phyloP scores from a whole-genome alignment of 2,797 vertebrate species.

The Phoebastria nigripes region DNA sequence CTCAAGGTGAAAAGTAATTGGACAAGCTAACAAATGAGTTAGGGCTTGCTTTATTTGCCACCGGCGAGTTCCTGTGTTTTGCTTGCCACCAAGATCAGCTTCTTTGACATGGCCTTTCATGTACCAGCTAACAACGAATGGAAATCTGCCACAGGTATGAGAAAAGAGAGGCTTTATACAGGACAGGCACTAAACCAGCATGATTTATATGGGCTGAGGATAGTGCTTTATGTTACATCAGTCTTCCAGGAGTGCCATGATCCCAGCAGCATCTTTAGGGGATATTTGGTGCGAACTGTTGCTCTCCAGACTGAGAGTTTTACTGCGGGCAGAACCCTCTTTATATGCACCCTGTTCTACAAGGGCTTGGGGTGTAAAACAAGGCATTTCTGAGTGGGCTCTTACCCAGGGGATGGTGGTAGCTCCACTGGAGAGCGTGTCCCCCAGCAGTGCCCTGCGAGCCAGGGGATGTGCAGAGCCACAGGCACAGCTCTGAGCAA shows the following conservation, averaged over 20 bases:
- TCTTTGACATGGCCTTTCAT: slow-evolving; percentile 60
- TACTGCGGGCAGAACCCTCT: background rate
- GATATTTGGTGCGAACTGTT: background rate
- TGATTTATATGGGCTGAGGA: slow-evolving; percentile 39
- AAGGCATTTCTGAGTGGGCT: background rate
- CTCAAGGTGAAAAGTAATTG: slow-evolving; percentile 71
- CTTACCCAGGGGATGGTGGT: background rate
- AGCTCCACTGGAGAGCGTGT: fast-evolving
- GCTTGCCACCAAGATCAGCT: slow-evolving; percentile 36
- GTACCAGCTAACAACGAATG: slow-evolving; percentile 42
- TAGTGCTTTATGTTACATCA: background rate
- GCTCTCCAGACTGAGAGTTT: background rate
- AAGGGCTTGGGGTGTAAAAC: background rate
- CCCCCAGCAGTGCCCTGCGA: background rate
- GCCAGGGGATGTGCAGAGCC: background rate
- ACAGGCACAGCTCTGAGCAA: background rate
- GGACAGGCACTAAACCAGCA: slow-evolving; percentile 17
- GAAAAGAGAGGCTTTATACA: slow-evolving; percentile 66
- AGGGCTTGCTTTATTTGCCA: slow-evolving; percentile 48
- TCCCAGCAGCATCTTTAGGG: background rate
- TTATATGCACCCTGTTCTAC: background rate
- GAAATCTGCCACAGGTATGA: slow-evolving; percentile 64
- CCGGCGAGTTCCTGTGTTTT: slow-evolving; percentile 17
- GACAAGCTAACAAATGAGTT: slow-evolving; percentile 70
- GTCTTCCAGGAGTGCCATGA: background rate